phyloP scores from a whole-genome alignment of 1,140 invertebrate species.

The Micrasema minimum region DNA sequence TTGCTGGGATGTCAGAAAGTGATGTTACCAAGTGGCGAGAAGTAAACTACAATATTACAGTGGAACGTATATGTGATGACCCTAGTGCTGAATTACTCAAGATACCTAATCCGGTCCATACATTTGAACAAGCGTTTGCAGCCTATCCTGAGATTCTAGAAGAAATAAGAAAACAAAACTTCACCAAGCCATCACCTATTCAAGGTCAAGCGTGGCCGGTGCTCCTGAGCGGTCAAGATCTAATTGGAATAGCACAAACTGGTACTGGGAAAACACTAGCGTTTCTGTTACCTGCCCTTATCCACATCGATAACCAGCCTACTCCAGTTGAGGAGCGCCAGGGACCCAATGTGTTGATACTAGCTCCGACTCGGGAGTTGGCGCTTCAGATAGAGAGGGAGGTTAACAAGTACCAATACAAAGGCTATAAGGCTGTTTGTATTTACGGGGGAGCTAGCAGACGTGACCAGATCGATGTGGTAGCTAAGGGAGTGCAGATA shows the following conservation, averaged over 20 bases:
- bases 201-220: conserved; percentile 92
- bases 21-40: conserved; percentile 73
- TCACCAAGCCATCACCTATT: conserved; percentile 88
- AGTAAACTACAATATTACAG: conserved; percentile 79
- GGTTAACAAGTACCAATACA: conserved; percentile 87
- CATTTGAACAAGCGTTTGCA: conserved; percentile 87
- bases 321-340: conserved; percentile 73
- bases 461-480: conserved; percentile 76
- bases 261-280: conserved; percentile 92
- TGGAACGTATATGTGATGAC: conserved; percentile 64
- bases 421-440: conserved; percentile 85
- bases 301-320: conserved; percentile 87
- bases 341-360: conserved; percentile 86
- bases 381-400: conserved; percentile 92
- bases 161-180: conserved; percentile 85
- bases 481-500: conserved; percentile 83
- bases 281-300: conserved; percentile 89
- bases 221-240: conserved; percentile 83
- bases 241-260: conserved; percentile 95
- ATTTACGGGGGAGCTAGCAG: conserved; percentile 87
- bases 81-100: conserved; percentile 60
- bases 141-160: conserved; percentile 84
- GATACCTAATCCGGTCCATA: conserved; percentile 86
- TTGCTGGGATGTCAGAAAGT: conserved; percentile 72
- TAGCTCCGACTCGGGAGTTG: conserved; percentile 91